Evolutionary conservation across 2,113 vertebrate genomes (phyloP).

Genomic region (Tragelaphus strepsiceros): DNA sequence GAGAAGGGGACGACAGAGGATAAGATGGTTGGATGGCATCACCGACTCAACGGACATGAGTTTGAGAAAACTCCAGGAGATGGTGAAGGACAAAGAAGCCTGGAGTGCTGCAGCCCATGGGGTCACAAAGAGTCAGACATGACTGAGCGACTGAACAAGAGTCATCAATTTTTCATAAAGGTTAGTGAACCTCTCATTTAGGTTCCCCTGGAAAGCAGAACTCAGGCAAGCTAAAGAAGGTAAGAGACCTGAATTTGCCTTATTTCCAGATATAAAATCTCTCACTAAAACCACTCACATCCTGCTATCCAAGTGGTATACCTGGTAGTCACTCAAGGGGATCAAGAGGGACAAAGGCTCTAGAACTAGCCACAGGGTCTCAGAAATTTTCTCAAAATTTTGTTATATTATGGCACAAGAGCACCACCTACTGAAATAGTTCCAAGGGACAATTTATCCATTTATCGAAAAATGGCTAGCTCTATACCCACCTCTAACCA

Average conservation of each 20-base stretch:
- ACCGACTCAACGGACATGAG: background rate
- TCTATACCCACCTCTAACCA: background rate
- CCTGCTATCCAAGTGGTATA: background rate
- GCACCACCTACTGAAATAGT: constrained; percentile 53
- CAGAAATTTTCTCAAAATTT: background rate
- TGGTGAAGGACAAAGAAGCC: background rate
- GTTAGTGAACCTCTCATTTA: background rate
- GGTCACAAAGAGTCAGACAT: background rate
- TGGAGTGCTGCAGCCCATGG: background rate
- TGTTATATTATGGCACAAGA: constrained; percentile 24
- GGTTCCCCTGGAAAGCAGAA: background rate
- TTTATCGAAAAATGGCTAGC: background rate
- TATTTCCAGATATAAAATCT: constrained; percentile 30
- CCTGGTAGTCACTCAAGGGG: background rate
- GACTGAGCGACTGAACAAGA: background rate
- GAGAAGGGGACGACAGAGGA: background rate
- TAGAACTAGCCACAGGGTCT: background rate
- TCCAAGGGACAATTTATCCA: background rate
- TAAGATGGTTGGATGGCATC: background rate
- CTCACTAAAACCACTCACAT: background rate
- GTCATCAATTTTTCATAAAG: background rate
- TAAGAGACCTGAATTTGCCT: background rate
- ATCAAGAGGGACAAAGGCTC: background rate
- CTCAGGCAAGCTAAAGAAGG: background rate
- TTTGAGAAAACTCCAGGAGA: background rate